phyloP scores from a whole-genome alignment of 2,113 vertebrate species.

The Calyptomena viridis region DNA sequence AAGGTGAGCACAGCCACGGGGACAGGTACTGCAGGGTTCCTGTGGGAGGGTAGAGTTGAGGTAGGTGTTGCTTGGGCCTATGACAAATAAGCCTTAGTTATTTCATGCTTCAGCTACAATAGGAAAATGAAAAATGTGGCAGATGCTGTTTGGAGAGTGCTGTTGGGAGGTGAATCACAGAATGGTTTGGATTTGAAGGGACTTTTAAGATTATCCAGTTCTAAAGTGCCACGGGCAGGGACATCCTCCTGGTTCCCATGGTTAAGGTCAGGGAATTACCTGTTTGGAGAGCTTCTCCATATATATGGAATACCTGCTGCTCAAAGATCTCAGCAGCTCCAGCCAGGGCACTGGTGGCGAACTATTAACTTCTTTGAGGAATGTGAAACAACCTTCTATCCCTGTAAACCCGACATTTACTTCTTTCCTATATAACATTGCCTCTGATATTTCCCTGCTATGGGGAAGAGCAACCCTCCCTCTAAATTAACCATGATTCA shows the following conservation, averaged over 20 bases:
- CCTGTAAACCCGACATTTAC: fast-evolving
- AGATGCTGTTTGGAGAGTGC: background rate
- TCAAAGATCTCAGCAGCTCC: background rate
- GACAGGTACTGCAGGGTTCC: background rate
- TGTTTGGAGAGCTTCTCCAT: background rate
- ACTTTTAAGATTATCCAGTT: background rate
- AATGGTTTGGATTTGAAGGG: background rate
- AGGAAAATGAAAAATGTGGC: background rate
- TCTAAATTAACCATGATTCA: background rate
- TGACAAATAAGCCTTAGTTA: too few species aligned
- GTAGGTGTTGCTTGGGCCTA: fast-evolving
- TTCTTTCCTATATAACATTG: background rate
- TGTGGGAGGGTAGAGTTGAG: background rate
- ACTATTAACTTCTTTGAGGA: too few species aligned
- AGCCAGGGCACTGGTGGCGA: background rate
- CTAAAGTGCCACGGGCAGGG: background rate
- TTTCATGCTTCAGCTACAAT: background rate
- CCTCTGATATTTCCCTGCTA: background rate
- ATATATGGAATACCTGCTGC: background rate
- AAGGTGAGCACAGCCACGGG: fast-evolving
- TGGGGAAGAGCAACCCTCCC: background rate
- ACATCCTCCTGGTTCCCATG: background rate
- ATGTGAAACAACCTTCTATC: background rate
- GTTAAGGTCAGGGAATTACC: background rate
- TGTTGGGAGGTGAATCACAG: background rate